Conservation (phyloP, 2,797 vertebrate species). For the Melanotaenia parkinsoni region DNA sequence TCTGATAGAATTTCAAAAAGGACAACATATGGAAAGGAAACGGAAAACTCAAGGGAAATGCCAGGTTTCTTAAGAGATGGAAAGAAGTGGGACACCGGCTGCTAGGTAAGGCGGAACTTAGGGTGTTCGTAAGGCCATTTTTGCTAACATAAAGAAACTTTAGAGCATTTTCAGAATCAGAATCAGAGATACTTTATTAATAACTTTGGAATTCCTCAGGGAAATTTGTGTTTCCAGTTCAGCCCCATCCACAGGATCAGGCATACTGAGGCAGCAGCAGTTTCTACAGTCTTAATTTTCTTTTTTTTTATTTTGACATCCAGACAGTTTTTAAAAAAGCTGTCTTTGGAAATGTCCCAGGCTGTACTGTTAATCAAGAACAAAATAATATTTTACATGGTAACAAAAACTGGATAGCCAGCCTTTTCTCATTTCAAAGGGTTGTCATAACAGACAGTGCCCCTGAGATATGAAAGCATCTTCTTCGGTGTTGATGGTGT, state of each 20-base stretch:
- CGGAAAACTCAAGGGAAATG: conserved; percentile 31
- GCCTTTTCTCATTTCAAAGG: neutral
- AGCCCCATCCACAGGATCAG: no score
- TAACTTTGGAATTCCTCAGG: no score
- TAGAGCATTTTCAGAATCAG: neutral
- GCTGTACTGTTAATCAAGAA: neutral
- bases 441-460: neutral
- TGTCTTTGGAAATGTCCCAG: neutral
- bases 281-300: no score
- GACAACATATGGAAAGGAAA: conserved; percentile 38
- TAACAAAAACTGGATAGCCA: neutral
- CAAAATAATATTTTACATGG: neutral
- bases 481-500: neutral
- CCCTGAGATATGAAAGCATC: neutral
- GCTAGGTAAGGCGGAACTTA: neutral
- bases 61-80: conserved; percentile 22
- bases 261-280: no score
- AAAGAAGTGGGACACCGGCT: conserved; percentile 11
- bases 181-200: no score
- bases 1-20: conserved; percentile 46
- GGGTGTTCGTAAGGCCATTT: neutral
- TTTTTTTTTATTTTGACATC: neutral
- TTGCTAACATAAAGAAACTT: neutral
- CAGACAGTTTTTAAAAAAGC: neutral
- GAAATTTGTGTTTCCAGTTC: no score